Evolutionary conservation across 2,888 invertebrate genomes (phyloP), one percentile per base, ranked within the genome.

Genomic region (Ditula angustiorana): DNA sequence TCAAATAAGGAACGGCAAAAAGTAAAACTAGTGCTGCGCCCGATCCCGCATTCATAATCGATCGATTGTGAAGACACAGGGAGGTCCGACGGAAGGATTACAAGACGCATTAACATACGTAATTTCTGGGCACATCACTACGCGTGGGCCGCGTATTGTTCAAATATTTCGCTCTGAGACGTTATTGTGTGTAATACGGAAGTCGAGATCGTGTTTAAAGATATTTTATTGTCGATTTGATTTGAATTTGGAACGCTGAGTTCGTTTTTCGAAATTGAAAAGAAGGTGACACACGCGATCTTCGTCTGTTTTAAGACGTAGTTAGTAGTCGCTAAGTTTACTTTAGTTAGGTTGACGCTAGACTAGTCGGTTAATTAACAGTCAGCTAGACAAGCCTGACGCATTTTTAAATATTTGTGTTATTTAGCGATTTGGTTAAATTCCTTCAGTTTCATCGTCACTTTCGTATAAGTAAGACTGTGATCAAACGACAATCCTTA

Each of bases 41-140:
- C 72, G 68, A 73, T 66, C 67, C 50, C 77, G 83, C 79, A 85
- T 87, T 82, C 76, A 82, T 84, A 86, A 85, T 86, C 86, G 82
- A 88, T 87, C 84, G 86, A 86, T 83, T 86, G 82, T 82, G 71
- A 67, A 71, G 80, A 80, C 80, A 80, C 81, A 76, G 83, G 87
- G 90, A 87, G 88, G 92, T 90, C 90, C 85, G 83, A 84, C 88
- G 86, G 87, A 89, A 89, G 90, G 88, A 90, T 90, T 87, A 86
- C 88, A 84, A 82, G 78, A 72, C 73, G 81, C 85, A 92, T 92
- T 92, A 88, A 78, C 92, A 92, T 92, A 90, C 87, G 86, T 91
- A 90, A 92, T 91, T 87, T 82, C 85, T 85, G 86, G 85, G 80
- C 81, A 84, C 85, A 87, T 82, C 85, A 87, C 74, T 35, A 73